Evolutionary conservation across 1,140 invertebrate genomes (phyloP).

Genomic region (Anoplolepis gracilipes): DNA sequence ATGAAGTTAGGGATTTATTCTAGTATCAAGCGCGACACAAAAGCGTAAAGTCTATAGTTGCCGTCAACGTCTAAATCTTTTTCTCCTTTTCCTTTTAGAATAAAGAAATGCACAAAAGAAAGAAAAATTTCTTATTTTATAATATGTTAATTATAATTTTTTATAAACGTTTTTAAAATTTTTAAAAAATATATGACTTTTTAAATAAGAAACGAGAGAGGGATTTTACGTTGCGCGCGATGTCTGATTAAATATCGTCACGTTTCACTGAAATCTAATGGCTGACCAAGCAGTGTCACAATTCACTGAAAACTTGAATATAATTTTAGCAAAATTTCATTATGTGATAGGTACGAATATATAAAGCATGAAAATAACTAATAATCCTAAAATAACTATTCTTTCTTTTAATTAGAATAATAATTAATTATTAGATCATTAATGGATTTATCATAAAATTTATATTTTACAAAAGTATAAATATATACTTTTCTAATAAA

Average conservation of each 20-base stretch:
- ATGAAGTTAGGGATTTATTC: not conserved
- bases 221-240: not conserved
- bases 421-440: not conserved
- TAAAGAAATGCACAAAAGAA: not conserved
- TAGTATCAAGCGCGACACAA: not conserved
- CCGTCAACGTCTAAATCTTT: not conserved
- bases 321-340: not conserved
- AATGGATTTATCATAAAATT: not conserved
- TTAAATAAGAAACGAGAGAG: not conserved
- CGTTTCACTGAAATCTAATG: conserved; percentile 1
- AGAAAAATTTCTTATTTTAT: not conserved
- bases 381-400: not conserved
- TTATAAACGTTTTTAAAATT: not conserved
- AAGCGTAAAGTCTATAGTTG: not conserved
- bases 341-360: not conserved
- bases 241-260: not conserved
- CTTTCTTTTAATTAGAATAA: not conserved
- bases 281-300: not conserved
- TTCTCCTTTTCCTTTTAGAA: not conserved
- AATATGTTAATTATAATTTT: not conserved
- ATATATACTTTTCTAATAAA: not conserved
- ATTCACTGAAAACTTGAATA: not conserved
- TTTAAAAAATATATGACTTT: not conserved
- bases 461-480: not conserved
- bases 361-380: not conserved